Evolutionary conservation across 2,888 invertebrate species (phyloP), one percentile per base, ranked within the genome.

Genomic region (Autographa pulchrina): DNA sequence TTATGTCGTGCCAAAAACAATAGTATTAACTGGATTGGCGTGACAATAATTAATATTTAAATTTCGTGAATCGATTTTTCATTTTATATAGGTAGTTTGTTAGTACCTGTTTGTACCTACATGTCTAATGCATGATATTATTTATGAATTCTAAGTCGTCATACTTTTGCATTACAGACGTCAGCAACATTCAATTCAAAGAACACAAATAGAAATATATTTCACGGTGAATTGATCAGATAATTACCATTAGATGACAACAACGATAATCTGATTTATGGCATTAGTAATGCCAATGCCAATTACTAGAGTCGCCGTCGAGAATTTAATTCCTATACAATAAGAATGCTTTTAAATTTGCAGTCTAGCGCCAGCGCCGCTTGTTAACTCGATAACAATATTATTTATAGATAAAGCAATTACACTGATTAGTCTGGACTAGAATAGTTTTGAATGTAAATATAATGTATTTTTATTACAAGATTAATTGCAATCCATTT

Each of bases 201-300:
- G 16, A 32, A n/a, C 59, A 59, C 25, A 59, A 32, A 59, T 32
- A 32, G n/a, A 59, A 59, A 4, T 60, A 63, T 67, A 62, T 69
- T 71, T 62, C 48, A 60, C 41, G 65, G 71, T 54, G 20, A 58
- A 77, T 59, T 62, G 18, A 71, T 71, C 31, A 61, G 16, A 48
- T 32, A 65, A 70, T 68, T 48, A 43, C 65, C 65, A 64, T 41
- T 8, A 54, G 20, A 74, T 70, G 43, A 31, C 74, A 70, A 70
- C 54, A 48, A 59, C 38, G 58, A 70, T 78, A 64, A 68, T 67
- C 64, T 70, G 56, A 82, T 79, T 75, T 79, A 82, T 78, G 65
- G 60, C 32, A 74, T 74, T 25, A 41, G 66, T 60, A 71, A 61
- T 72, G 74, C 68, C 65, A 73, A 75, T 65, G 62, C 61, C 54